Evolutionary conservation across 92 coral and sea anemone species (phyloP), one percentile per base, ranked within the genome.

Genomic region (Epizoanthus stellaris): DNA sequence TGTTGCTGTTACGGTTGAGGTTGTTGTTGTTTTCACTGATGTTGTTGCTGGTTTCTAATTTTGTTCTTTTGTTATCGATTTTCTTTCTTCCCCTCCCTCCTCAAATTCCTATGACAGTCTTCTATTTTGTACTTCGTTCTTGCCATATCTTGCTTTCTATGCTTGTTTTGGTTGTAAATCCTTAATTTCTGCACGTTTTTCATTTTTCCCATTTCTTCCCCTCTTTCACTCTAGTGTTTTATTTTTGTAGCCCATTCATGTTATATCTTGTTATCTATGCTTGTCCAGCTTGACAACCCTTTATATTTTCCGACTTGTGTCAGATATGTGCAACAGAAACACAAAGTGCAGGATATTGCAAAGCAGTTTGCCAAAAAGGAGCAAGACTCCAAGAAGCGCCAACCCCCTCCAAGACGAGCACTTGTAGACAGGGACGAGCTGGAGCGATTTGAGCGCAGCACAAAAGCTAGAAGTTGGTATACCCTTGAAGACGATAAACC

Each of bases 371-470:
- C 89, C 52, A 66, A 71, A 1, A 70, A 90, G 10, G 95, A 88
- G 60, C n/a, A 77, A 38, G 87, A 82, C 49, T 91, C 91, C 17
- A 94, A 88, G 68, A 80, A 71, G 64, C 60, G 84, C 19, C 90
- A 93, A 4, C 92, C 93, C 0, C 95, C 98, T 45, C 85, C 90
- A 49, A 75, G 82, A 17, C 92, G 89, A 76, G 91, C 98, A 9
- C 64, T 94, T 39, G 98, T 94, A 10, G 95, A 94, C 75, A 77
- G 90, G 60, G 95, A 79, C 73, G 98, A 94, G 81, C 89, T 94
- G 63, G 88, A 92, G 68, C 88, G 98, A 5, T 67, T 90, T 63
- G 93, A 90, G 53, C 93, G 93, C 0, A 88, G 83, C 11, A 90
- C 88, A 75, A 90, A 87, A 30, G 88, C 93, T 17, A 73, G 74